These are phyloP conservation scores for Pao palembangensis DNA, from an alignment of 2,113 vertebrate genomes.

Conservation along the genomic window DNA sequence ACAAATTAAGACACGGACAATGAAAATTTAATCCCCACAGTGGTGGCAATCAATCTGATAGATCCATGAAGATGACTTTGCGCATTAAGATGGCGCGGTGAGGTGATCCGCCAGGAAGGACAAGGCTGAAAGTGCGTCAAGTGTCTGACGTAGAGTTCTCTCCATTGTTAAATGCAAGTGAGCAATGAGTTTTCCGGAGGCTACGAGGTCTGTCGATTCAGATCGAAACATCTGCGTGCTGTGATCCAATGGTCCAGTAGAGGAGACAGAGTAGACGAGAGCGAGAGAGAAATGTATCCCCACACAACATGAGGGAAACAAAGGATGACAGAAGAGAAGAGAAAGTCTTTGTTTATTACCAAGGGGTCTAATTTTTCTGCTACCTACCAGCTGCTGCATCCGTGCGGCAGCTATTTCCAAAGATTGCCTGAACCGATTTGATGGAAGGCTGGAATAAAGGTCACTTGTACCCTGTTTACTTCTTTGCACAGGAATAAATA, in stretches of 20 bases:
- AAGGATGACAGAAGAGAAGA: background rate
- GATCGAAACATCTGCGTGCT: background rate
- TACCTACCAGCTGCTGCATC: background rate
- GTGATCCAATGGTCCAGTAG: background rate
- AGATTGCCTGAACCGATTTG: constrained; percentile 7
- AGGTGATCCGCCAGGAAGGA: too few relatives aligned
- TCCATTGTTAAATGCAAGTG: background rate
- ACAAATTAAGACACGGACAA: too few relatives aligned
- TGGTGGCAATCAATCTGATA: too few relatives aligned
- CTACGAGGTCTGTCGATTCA: background rate
- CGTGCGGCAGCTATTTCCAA: background rate
- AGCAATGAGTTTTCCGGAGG: background rate
- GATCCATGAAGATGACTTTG: too few relatives aligned
- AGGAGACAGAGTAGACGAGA: background rate
- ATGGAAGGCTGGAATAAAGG: constrained; percentile 9
- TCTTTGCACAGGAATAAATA: background rate
- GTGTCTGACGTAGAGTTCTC: background rate
- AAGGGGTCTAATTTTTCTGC: background rate
- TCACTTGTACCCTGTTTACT: background rate
- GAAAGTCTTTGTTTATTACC: background rate
- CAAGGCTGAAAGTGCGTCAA: too few relatives aligned
- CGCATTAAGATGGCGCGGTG: too few relatives aligned
- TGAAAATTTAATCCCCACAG: too few relatives aligned
- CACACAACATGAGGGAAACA: background rate
- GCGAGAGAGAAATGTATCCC: background rate